Evolutionary conservation across 2,797 vertebrate species (phyloP).

Genomic region (Clamator glandarius): DNA sequence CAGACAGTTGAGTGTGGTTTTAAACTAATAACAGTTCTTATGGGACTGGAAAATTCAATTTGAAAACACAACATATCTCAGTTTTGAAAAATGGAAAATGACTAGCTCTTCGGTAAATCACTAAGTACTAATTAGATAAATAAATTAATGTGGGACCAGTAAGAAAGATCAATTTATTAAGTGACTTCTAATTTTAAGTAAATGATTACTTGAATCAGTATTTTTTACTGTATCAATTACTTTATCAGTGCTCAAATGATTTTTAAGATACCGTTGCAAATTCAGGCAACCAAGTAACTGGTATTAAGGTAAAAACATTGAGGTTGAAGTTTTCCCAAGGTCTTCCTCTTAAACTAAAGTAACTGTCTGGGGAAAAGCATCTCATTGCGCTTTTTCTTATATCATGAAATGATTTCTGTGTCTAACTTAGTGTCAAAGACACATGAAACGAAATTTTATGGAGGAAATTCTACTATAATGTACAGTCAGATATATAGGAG

Average conservation of each 20-base stretch:
- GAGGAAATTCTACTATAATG: background rate
- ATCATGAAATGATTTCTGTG: background rate
- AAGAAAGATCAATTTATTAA: constrained; percentile 48
- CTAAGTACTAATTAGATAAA: constrained; percentile 62
- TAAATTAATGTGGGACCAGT: constrained; percentile 13
- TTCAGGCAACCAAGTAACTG: constrained; percentile 31
- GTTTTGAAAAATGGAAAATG: constrained; percentile 47
- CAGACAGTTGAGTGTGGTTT: background rate
- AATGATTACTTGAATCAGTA: constrained; percentile 51
- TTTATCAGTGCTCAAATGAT: constrained; percentile 39
- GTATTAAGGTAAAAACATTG: background rate
- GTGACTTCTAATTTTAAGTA: constrained; percentile 32
- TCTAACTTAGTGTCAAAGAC: background rate
- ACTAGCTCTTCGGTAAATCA: constrained; percentile 53
- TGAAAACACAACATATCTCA: background rate
- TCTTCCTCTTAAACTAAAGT: background rate
- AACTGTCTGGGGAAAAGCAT: background rate
- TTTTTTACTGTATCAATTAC: constrained; percentile 43
- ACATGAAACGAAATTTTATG: background rate
- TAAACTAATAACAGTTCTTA: background rate
- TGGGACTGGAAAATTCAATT: background rate
- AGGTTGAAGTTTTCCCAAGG: background rate
- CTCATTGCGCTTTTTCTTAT: background rate
- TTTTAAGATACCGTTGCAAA: constrained; percentile 36
- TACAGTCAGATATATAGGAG: background rate